Evolutionary conservation across 2,888 invertebrate genomes (phyloP).

Genomic region (Cephus runcator): DNA sequence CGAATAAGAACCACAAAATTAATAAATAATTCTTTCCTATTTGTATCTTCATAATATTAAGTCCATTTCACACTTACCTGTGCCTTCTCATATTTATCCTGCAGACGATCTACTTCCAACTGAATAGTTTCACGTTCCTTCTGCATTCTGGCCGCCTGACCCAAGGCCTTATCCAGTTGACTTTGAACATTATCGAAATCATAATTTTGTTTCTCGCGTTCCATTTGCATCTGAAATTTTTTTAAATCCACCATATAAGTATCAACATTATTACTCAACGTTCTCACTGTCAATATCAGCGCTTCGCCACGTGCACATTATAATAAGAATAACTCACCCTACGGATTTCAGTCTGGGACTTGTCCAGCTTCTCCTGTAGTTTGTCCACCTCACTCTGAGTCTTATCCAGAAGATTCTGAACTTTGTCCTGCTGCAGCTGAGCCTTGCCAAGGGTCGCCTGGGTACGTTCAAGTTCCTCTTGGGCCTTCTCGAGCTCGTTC

Average conservation of each 20-base stretch:
- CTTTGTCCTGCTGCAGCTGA: conserved; percentile 90
- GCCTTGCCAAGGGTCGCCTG: conserved; percentile 92
- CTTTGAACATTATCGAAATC: conserved; percentile 92
- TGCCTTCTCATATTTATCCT: conserved; percentile 89
- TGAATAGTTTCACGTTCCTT: conserved; percentile 90
- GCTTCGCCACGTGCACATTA: too few species aligned
- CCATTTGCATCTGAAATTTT: conserved; percentile 78
- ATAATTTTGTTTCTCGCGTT: conserved; percentile 90
- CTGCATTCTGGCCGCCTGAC: conserved; percentile 86
- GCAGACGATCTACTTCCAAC: conserved; percentile 84
- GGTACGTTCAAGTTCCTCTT: conserved; percentile 89
- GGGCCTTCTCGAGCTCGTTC: conserved; percentile 85
- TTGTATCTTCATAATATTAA: background rate
- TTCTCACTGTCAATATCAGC: too few species aligned
- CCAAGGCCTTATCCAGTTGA: conserved; percentile 90
- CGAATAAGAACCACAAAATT: conserved; percentile 2
- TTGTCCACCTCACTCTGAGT: conserved; percentile 92
- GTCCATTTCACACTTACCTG: conserved; percentile 72
- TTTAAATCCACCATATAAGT: background rate
- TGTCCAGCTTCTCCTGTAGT: conserved; percentile 88
- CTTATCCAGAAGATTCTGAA: conserved; percentile 88
- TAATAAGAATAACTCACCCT: conserved; percentile 71
- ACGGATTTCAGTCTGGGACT: conserved; percentile 82
- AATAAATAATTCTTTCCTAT: conserved; percentile 4
- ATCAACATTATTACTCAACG: too few species aligned